Evolutionary conservation across 2,797 vertebrate genomes (phyloP), one percentile per base, ranked within the genome.

Genomic region (Phalanger gymnotis): DNA sequence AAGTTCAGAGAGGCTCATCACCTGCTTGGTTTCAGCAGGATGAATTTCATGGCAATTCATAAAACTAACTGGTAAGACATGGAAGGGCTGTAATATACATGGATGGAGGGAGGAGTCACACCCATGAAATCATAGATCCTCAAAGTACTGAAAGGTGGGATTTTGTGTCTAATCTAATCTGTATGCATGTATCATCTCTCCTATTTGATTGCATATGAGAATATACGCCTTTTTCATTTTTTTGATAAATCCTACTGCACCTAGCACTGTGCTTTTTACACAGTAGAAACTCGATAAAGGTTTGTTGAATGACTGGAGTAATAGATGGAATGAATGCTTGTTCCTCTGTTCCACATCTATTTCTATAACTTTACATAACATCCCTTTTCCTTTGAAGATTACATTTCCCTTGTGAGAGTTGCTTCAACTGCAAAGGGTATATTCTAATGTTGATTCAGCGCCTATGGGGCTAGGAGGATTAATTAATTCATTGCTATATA

Each of bases 401-500:
- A 40, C 66, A 81, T 89, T 54, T 14, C 53, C 31, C 31, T 90
- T 89, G 57, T 51, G 4, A 2, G 52, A 28, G 30, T 81, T 81
- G 34, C 40, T 1, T 34, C 58, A 4, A 53, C n/a, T 5, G 73
- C 51, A 47, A 34, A 90, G 51, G 91, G 89, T 16, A 19, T 40
- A 53, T 90, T 54, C n/a, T 93, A 55, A 0, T 92, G 81, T 93
- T 95, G 89, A 57, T 73, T 55, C 52, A 51, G 58, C 90, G 92
- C 90, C 55, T 61, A 31, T 25, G 66, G 27, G 81, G 47, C 53
- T 54, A 22, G 57, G 81, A 92, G 90, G 93, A 73, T 66, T 92
- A 89, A 92, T 95, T 93, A 96, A 96, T 91, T 30, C n/a, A 34
- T 73, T 61, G 28, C 90, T 14, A 28, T 94, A n/a, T 93, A 87